Evolutionary conservation across 2,797 vertebrate species (phyloP).

Genomic region (Danio tinwini): DNA sequence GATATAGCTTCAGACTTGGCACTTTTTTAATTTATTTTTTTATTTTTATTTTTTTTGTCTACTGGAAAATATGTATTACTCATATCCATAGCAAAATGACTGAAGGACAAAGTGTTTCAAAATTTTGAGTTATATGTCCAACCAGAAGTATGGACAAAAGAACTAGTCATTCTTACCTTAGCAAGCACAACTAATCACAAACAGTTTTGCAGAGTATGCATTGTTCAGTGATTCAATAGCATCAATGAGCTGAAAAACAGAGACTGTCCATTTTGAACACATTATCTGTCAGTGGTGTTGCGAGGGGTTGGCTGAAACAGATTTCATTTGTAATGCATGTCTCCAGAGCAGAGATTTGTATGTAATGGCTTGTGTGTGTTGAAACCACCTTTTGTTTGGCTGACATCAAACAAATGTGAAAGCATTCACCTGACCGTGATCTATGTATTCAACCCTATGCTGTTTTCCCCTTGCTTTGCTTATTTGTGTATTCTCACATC

Average conservation of each 20-base stretch:
- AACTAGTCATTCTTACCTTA: background rate
- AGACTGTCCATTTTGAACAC: constrained; percentile 13
- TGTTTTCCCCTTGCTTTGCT: background rate
- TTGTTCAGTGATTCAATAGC: background rate
- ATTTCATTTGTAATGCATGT: constrained; percentile 32
- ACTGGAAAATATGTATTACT: background rate
- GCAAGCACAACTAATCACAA: background rate
- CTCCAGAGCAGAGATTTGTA: constrained; percentile 30
- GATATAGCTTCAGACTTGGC: background rate
- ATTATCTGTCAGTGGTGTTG: constrained; percentile 22
- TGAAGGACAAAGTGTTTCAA: background rate
- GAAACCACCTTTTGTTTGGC: constrained; percentile 44
- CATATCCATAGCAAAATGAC: background rate
- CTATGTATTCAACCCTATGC: constrained; percentile 18
- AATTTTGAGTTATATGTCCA: background rate
- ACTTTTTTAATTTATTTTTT: no score
- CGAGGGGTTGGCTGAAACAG: constrained; percentile 18
- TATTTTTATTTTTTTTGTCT: background rate
- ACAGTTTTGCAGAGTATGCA: background rate
- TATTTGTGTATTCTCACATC: background rate
- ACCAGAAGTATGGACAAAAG: background rate
- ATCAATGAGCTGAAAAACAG: background rate
- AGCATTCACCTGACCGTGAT: constrained; percentile 34
- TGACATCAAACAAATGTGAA: constrained; percentile 56
- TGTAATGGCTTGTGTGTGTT: constrained; percentile 39